A percentile compares a stretch with the other conserved stretches of the same genome.
Evolutionary conservation across 1,140 invertebrate species (phyloP).

Genomic region (Drosophila sturtevanti): DNA sequence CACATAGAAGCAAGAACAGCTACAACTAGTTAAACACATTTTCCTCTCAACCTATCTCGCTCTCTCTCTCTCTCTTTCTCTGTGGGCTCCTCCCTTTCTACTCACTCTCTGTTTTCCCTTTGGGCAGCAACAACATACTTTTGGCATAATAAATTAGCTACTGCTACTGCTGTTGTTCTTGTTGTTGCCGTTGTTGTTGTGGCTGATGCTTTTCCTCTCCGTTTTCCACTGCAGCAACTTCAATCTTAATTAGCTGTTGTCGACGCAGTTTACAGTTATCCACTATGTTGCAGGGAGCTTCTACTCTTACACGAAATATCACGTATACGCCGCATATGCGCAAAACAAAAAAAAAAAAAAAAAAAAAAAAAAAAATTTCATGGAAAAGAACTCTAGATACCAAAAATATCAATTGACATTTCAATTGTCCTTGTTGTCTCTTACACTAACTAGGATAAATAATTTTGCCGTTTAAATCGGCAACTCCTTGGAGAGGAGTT

Average conservation of each 20-base stretch:
- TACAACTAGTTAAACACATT: slow-evolving; percentile 37
- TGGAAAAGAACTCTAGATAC: too few species aligned
- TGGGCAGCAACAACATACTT: slow-evolving; percentile 54
- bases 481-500: not conserved
- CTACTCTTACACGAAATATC: slow-evolving; percentile 26
- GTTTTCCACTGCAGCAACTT: slow-evolving; percentile 65
- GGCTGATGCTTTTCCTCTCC: slow-evolving; percentile 5
- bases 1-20: not conserved
- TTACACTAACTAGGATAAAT: slow-evolving; percentile 2
- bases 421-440: not conserved
- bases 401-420: not conserved
- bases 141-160: slow-evolving; percentile 76
- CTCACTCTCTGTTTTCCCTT: slow-evolving; percentile 21
- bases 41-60: slow-evolving; percentile 16
- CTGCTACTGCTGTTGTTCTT: slow-evolving; percentile 35
- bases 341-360: slow-evolving; percentile 19
- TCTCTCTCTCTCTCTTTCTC: not conserved
- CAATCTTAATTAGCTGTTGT: slow-evolving; percentile 77
- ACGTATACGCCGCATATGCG: slow-evolving; percentile 57
- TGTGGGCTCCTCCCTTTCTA: not conserved
- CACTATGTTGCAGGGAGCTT: slow-evolving; percentile 19
- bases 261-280: slow-evolving; percentile 71
- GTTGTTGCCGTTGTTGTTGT: slow-evolving; percentile 19
- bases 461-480: not conserved
- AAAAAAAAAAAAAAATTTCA: too few species aligned